phyloP scores from a whole-genome alignment of 2,113 vertebrate genomes.

The Rhinogobius similis region DNA sequence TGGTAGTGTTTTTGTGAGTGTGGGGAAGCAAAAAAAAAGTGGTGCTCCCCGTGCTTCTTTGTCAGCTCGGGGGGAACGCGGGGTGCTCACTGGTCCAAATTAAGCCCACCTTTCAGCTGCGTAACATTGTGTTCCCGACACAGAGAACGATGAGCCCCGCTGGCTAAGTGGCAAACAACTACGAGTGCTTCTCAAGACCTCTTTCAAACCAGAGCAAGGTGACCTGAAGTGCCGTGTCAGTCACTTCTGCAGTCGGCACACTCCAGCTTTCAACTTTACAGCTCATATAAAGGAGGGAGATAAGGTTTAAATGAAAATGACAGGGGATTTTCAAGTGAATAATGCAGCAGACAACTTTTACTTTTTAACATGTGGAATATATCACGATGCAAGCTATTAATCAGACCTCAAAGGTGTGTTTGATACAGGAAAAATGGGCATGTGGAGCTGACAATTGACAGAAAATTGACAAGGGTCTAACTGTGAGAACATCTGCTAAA shows the following conservation, averaged over 20 bases:
- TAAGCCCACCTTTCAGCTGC: slow-evolving; percentile 44
- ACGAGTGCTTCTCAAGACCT: slow-evolving; percentile 43
- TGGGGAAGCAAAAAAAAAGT: slow-evolving; percentile 29
- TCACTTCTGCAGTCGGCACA: slow-evolving; percentile 26
- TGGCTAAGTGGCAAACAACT: slow-evolving; percentile 41
- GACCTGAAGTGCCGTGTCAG: slow-evolving; percentile 51
- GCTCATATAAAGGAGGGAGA: not conserved
- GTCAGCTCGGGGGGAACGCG: slow-evolving; percentile 51
- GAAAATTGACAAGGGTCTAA: not conserved
- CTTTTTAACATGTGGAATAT: not conserved
- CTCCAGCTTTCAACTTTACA: not conserved
- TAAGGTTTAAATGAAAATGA: not conserved
- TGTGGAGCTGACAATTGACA: not conserved
- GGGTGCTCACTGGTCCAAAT: slow-evolving; percentile 54
- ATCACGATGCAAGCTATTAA: not conserved
- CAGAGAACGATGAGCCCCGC: slow-evolving; percentile 35
- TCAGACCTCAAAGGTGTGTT: not conserved
- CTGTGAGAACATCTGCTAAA: not conserved
- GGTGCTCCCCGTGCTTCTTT: slow-evolving; percentile 34
- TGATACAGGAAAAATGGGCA: not conserved
- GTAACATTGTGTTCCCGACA: slow-evolving; percentile 61
- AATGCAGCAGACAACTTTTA: not conserved
- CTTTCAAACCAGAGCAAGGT: slow-evolving; percentile 47
- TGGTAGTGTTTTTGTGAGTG: slow-evolving; percentile 4
- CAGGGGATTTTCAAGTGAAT: not conserved